Percentiles rank a stretch among this genome's conserved stretches.
These are phyloP conservation scores for Cyanoderma ruficeps DNA, from an alignment of 2,113 vertebrate genomes.

Conservation along the genomic window DNA sequence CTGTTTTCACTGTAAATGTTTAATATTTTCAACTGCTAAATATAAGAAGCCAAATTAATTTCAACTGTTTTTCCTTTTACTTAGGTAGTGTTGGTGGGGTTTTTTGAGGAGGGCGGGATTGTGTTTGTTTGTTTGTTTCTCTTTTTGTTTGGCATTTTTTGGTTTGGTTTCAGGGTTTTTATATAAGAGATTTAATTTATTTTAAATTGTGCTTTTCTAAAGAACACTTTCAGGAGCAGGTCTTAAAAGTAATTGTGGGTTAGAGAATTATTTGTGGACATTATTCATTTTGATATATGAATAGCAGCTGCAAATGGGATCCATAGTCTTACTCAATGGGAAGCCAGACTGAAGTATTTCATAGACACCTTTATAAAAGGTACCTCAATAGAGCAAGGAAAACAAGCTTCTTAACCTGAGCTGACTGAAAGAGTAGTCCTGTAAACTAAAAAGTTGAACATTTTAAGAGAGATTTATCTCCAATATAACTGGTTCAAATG, in stretches of 20 bases:
- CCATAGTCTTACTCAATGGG: neutral
- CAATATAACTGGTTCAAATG: neutral
- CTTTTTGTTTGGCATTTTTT: neutral
- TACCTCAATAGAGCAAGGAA: neutral
- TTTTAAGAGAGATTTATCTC: neutral
- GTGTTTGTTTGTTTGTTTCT: too few species aligned
- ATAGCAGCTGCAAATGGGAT: neutral
- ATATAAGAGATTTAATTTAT: neutral
- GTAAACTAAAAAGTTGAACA: neutral
- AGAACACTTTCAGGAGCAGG: neutral
- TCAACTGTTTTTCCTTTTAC: neutral
- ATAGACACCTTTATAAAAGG: neutral
- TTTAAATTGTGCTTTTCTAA: neutral
- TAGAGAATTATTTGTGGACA: neutral
- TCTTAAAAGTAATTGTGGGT: neutral
- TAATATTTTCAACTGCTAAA: neutral
- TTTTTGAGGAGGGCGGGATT: fast-evolving
- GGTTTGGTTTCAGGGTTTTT: neutral
- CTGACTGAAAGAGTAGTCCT: neutral
- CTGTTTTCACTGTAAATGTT: neutral
- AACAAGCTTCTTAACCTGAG: neutral
- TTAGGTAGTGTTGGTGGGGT: neutral
- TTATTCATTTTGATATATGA: neutral
- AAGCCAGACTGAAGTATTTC: neutral
- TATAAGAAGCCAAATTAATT: neutral